Conservation (phyloP, 2,888 invertebrate species). For the Diplazon laetatorius region DNA sequence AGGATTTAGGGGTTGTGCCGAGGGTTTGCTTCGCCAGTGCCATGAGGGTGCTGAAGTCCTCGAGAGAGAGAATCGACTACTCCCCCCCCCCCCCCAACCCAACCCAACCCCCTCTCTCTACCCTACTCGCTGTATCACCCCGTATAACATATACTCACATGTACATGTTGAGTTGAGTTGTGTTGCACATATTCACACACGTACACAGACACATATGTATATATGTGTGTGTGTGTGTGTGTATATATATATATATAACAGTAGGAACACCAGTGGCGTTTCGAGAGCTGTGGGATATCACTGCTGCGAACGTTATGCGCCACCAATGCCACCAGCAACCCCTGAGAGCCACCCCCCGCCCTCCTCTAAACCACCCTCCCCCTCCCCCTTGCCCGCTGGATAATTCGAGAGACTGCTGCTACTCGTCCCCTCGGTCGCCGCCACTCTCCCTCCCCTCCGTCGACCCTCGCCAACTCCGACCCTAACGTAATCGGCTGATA, state of each 20-base stretch:
- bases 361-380: constrained; percentile 2
- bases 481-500: constrained; percentile 64
- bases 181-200: no score
- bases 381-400: constrained; percentile 28
- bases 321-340: constrained; percentile 32
- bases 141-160: no score
- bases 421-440: neutral
- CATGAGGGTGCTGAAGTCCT: constrained; percentile 42
- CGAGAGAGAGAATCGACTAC: no score
- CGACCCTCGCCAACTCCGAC: constrained; percentile 27
- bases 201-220: no score
- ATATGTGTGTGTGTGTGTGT: no score
- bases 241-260: no score
- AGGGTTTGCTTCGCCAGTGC: constrained; percentile 29
- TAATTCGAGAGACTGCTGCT: constrained; percentile 42
- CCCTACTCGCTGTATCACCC: neutral
- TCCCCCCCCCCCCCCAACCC: no score
- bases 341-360: constrained; percentile 25
- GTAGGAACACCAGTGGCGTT: constrained; percentile 35
- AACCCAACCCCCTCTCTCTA: neutral
- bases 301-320: constrained; percentile 46
- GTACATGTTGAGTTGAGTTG: no score
- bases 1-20: constrained; percentile 48
- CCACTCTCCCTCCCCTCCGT: neutral
- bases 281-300: constrained; percentile 61